Percentiles rank a stretch among this genome's conserved stretches.
These are phyloP conservation scores for Oplegnathus fasciatus DNA, from an alignment of 2,113 vertebrate species.

Conservation along the genomic window DNA sequence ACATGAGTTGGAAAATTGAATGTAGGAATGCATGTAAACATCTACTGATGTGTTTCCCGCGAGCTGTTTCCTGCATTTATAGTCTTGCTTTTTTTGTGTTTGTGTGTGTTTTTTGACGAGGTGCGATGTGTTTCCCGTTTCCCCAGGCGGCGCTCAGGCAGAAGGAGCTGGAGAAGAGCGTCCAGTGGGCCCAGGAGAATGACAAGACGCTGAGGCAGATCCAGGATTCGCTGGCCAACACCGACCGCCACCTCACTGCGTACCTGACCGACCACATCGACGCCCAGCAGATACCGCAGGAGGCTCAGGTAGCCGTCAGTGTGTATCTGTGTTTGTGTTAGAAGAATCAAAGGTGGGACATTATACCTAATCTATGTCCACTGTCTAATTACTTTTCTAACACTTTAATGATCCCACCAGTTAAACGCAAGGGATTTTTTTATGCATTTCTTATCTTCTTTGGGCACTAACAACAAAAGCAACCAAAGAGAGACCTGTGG, in stretches of 20 bases:
- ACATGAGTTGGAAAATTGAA: slow-evolving; percentile 1
- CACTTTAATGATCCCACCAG: background rate
- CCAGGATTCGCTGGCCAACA: slow-evolving; percentile 90
- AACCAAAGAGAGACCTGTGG: too few relatives aligned
- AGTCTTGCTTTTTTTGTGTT: background rate
- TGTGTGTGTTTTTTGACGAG: background rate
- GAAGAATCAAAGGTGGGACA: background rate
- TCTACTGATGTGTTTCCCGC: background rate
- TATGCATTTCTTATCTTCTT: background rate
- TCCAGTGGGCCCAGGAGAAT: slow-evolving; percentile 92
- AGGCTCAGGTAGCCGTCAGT: slow-evolving; percentile 88
- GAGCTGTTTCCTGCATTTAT: background rate
- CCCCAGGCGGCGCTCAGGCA: slow-evolving; percentile 89
- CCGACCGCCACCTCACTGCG: slow-evolving; percentile 91
- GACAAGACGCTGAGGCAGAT: slow-evolving; percentile 92
- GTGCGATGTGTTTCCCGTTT: slow-evolving; percentile 5
- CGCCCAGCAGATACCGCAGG: slow-evolving; percentile 95
- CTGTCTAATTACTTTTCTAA: background rate
- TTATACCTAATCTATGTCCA: too few relatives aligned
- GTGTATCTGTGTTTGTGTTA: background rate
- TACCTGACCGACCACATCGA: slow-evolving; percentile 93
- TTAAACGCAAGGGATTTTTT: background rate
- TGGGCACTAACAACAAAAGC: too few relatives aligned
- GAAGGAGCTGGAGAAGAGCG: slow-evolving; percentile 92
- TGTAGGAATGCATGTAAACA: background rate